Conservation (phyloP, 2,113 vertebrate species). For the Odontophorus gujanensis region DNA sequence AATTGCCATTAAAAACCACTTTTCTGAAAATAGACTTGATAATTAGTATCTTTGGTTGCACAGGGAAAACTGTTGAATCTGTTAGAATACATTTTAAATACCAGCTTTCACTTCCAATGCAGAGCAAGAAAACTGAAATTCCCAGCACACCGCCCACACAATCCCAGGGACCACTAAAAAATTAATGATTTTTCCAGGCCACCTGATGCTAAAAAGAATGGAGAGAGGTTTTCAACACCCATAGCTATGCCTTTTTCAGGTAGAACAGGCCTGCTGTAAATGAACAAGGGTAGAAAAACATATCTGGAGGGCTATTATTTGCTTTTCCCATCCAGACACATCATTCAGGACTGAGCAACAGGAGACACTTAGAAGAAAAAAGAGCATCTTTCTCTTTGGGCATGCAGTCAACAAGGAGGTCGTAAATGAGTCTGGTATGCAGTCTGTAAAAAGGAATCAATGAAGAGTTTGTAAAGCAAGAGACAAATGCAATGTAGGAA, state of each 20-base stretch:
- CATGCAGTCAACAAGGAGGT: neutral
- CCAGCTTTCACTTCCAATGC: slow-evolving; percentile 45
- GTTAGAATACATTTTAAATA: slow-evolving; percentile 59
- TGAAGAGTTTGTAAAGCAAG: neutral
- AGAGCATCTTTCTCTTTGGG: neutral
- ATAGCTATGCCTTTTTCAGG: neutral
- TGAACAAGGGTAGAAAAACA: neutral
- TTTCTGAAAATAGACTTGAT: slow-evolving; percentile 69
- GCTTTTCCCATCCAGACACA: accelerated
- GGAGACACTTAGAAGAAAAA: neutral
- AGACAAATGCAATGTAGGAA: neutral
- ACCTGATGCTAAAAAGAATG: slow-evolving; percentile 13
- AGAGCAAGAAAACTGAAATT: slow-evolving; percentile 26
- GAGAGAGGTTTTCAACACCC: neutral
- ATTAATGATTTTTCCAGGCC: slow-evolving; percentile 55
- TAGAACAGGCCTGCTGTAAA: neutral
- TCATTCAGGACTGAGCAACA: neutral
- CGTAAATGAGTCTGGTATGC: neutral
- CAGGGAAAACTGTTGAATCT: slow-evolving; percentile 56
- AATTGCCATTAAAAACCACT: slow-evolving; percentile 66
- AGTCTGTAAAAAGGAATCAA: neutral
- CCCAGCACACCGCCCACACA: slow-evolving; percentile 8
- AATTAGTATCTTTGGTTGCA: slow-evolving; percentile 74
- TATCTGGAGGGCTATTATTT: neutral
- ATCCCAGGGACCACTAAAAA: slow-evolving; percentile 28